Evolutionary conservation across 2,113 vertebrate species (phyloP), one percentile per base, ranked within the genome.

Genomic region (Brachypteracias leptosomus): DNA sequence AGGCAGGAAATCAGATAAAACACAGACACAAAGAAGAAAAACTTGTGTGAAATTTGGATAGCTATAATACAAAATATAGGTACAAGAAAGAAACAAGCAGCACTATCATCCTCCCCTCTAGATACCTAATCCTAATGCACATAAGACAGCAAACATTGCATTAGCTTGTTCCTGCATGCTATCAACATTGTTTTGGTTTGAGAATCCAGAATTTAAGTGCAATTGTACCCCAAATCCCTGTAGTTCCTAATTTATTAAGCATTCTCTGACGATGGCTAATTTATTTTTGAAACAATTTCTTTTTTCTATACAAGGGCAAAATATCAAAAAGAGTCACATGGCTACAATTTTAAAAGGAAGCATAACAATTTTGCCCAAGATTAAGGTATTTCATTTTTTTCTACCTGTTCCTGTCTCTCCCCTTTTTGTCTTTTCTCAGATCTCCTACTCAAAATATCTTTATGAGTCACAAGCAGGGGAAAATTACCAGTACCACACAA

Each of bases 331-430:
- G 16, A 67, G 18, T 62, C 13, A 71, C 5, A 44, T 33, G 5
- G 2, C 3, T 76, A 36, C 14, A 79, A 3, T 59, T 91, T 86
- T 46, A 36, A 68, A 76, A 55, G 5, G 4, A 2, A 70, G 3
- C 1, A 7, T 26, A 83, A 66, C 0, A 0, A 38, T 40, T 79
- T 83, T 72, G 15, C 24, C 8, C 54, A 54, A 28, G 6, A 58
- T 62, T 62, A 42, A 81, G 66, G 5, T 21, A 19, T 65, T 65
- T 22, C 3, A 2, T 19, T 63, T 88, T 67, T n/a, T 57, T 5
- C 6, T 28, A 1, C 3, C 5, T 68, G 44, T 74, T 72, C 25
- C 16, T 20, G 3, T 18, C 6, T 25, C 5, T 67, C 4, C 59
- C 4, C 3, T 21, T 84, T n/a, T 61, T 13, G 4, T 57, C 10